Conservation (phyloP, 2,797 vertebrate genomes). For the Myotis planiceps region DNA sequence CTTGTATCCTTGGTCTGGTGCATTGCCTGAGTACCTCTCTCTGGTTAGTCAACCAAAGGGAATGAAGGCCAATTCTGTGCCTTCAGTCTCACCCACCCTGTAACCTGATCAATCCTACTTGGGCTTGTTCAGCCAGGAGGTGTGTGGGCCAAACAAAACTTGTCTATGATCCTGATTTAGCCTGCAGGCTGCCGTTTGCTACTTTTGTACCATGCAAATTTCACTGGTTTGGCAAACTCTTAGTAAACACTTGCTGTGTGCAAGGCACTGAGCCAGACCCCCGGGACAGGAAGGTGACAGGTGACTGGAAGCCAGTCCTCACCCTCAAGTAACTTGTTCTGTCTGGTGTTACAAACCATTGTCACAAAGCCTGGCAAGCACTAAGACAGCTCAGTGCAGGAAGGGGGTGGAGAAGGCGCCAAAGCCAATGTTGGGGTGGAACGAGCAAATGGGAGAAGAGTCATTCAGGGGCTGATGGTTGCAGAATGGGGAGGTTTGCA, state of each 20-base stretch:
- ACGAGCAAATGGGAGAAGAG: neutral
- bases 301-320: neutral
- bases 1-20: neutral
- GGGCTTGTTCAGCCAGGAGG: neutral
- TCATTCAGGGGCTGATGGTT: neutral
- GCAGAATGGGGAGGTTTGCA: neutral
- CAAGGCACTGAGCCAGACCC: neutral
- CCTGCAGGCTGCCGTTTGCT: neutral
- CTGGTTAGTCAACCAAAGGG: neutral
- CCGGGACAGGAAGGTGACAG: neutral
- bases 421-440: neutral
- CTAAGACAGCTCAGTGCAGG: neutral
- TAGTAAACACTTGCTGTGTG: neutral
- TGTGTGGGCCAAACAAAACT: neutral
- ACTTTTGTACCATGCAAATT: neutral
- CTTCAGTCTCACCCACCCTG: neutral
- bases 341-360: neutral
- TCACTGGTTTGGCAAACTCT: neutral
- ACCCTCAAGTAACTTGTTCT: neutral
- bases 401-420: neutral
- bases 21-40: neutral
- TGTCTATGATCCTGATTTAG: neutral
- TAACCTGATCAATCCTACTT: neutral
- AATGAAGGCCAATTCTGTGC: neutral
- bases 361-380: neutral